phyloP scores from a whole-genome alignment of 2,888 invertebrate genomes.

The Acronicta psi region DNA sequence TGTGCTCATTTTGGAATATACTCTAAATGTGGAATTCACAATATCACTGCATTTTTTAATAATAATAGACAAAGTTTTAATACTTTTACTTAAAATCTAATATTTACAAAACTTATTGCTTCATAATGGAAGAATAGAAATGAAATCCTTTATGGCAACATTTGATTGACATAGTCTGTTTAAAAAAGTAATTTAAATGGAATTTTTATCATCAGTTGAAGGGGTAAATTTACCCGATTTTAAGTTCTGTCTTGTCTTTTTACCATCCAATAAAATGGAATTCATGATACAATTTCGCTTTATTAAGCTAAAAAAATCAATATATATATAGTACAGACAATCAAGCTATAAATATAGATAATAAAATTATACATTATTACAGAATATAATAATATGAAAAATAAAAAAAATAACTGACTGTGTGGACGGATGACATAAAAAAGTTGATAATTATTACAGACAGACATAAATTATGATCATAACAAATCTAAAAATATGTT shows the following conservation, averaged over 20 bases:
- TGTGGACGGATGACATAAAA: slow-evolving; percentile 51
- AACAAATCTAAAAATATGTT: not conserved
- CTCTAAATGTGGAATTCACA: slow-evolving; percentile 4
- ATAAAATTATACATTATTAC: too few relatives aligned
- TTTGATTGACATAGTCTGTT: slow-evolving; percentile 13
- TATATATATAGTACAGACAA: too few relatives aligned
- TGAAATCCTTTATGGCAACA: slow-evolving; percentile 53
- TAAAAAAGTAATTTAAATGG: too few relatives aligned
- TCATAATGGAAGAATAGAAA: slow-evolving; percentile 25
- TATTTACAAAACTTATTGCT: slow-evolving; percentile 57
- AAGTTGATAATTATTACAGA: not conserved
- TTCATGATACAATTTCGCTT: too few relatives aligned
- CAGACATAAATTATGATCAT: not conserved
- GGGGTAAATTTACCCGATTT: too few relatives aligned
- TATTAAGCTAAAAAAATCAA: too few relatives aligned
- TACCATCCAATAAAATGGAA: too few relatives aligned
- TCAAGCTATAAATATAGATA: too few relatives aligned
- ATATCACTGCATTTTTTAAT: slow-evolving; percentile 37
- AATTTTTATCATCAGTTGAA: too few relatives aligned
- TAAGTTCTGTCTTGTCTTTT: too few relatives aligned
- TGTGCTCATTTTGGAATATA: too few relatives aligned
- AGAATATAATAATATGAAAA: not conserved
- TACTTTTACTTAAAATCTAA: slow-evolving; percentile 30
- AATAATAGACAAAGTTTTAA: slow-evolving; percentile 44
- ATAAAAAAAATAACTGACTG: slow-evolving; percentile 1